Evolutionary conservation across 1,140 invertebrate genomes (phyloP).

Genomic region (Theocolax elegans): DNA sequence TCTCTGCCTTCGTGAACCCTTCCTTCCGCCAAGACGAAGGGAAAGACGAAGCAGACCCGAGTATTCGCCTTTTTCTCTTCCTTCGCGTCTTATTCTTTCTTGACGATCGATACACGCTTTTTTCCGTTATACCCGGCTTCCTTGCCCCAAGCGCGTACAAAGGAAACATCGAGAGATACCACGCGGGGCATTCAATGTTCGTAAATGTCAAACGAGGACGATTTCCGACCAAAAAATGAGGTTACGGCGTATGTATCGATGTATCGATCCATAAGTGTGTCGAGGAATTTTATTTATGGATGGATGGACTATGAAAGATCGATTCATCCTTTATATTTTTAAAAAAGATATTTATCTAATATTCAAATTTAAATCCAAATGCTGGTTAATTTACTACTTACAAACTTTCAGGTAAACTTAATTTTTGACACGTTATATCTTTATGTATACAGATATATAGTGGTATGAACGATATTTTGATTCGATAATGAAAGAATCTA

Average conservation of each 20-base stretch:
- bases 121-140: not conserved
- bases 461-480: too few species aligned
- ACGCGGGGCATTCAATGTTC: slow-evolving; percentile 4
- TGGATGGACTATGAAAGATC: not conserved
- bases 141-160: not conserved
- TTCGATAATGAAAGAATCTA: too few species aligned
- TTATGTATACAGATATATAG: too few species aligned
- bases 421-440: too few species aligned
- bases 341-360: too few species aligned
- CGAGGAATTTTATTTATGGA: not conserved
- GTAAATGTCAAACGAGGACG: slow-evolving; percentile 20
- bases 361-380: too few species aligned
- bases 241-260: not conserved
- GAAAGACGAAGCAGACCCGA: not conserved
- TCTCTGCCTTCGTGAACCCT: too few species aligned
- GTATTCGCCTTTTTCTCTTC: not conserved
- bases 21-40: too few species aligned
- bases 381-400: too few species aligned
- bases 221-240: slow-evolving; percentile 2
- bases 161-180: not conserved
- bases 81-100: not conserved
- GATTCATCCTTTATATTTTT: too few species aligned
- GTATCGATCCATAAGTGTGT: not conserved
- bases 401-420: too few species aligned
- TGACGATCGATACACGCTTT: not conserved